A percentile compares a stretch with the other conserved stretches of the same genome.
Conservation (phyloP, 2,113 vertebrate genomes). For the Coregonus clupeaformis region DNA sequence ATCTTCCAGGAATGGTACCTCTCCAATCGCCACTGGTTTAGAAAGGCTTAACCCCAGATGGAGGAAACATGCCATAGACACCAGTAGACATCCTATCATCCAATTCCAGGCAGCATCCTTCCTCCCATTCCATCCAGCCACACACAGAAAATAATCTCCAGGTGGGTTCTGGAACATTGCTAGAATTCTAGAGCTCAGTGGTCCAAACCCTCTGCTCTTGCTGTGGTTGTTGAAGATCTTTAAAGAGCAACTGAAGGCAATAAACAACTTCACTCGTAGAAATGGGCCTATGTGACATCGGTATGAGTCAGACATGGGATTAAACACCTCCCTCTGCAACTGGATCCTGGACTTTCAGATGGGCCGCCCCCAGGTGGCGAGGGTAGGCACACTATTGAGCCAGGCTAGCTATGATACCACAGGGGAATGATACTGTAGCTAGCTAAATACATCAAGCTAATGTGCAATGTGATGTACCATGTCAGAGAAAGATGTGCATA, state of each 20-base stretch:
- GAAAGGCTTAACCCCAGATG: slow-evolving; percentile 42
- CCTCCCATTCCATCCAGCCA: slow-evolving; percentile 10
- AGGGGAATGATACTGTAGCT: too few relatives aligned
- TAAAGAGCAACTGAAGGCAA: neutral
- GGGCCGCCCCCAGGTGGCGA: too few relatives aligned
- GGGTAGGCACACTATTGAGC: too few relatives aligned
- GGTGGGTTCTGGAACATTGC: slow-evolving; percentile 58
- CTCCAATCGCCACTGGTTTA: slow-evolving; percentile 27
- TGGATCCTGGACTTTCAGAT: too few relatives aligned
- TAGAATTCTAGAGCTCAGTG: slow-evolving; percentile 42
- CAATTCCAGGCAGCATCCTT: slow-evolving; percentile 24
- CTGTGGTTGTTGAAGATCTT: slow-evolving; percentile 30
- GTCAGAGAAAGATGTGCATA: too few relatives aligned
- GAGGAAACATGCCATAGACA: slow-evolving; percentile 46
- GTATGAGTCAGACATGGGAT: too few relatives aligned
- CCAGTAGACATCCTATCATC: slow-evolving; percentile 43
- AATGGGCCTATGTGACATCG: too few relatives aligned
- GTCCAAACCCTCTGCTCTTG: slow-evolving; percentile 38
- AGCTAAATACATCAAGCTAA: too few relatives aligned
- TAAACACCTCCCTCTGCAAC: too few relatives aligned
- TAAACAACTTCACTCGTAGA: too few relatives aligned
- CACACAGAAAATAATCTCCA: slow-evolving; percentile 25
- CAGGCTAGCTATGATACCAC: too few relatives aligned
- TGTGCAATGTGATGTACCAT: too few relatives aligned
- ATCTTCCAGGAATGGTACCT: slow-evolving; percentile 38